Evolutionary conservation across 35 echinoderm and acorn worm species (phyloP).

Genomic region (Amphiura filiformis): DNA sequence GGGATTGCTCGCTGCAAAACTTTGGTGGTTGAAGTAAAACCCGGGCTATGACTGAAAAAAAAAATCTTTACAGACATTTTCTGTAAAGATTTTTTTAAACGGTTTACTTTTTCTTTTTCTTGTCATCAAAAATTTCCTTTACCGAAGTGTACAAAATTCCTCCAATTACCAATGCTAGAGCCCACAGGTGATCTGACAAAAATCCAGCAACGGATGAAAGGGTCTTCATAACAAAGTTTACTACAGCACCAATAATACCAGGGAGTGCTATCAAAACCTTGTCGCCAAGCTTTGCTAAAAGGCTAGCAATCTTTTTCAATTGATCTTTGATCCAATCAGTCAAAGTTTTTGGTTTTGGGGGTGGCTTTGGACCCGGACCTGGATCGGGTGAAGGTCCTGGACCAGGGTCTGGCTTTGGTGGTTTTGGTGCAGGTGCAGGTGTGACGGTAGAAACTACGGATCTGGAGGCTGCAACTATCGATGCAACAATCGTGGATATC

Average conservation of each 20-base stretch:
- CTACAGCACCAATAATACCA: neutral
- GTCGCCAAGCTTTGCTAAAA: constrained; percentile 2
- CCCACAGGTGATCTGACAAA: neutral
- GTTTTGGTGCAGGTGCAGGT: neutral
- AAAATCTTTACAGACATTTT: neutral
- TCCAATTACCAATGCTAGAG: neutral
- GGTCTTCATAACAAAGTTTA: neutral
- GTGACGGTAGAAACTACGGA: neutral
- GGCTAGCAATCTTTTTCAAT: neutral
- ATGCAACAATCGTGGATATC: neutral
- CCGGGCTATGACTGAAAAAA: too few relatives aligned
- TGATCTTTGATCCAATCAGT: neutral
- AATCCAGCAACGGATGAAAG: neutral
- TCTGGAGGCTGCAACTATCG: neutral
- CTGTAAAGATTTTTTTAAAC: neutral
- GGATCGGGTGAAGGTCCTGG: neutral
- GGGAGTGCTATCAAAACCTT: neutral
- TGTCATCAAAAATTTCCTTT: neutral
- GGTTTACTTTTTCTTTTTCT: neutral
- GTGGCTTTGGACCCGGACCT: neutral
- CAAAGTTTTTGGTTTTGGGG: neutral
- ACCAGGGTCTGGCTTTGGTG: neutral
- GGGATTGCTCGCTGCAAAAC: neutral
- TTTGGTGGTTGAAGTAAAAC: neutral
- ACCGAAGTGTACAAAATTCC: neutral